These are phyloP conservation scores for Muscidifurax raptorellus DNA, from an alignment of 1,140 invertebrate species.

Conservation along the genomic window DNA sequence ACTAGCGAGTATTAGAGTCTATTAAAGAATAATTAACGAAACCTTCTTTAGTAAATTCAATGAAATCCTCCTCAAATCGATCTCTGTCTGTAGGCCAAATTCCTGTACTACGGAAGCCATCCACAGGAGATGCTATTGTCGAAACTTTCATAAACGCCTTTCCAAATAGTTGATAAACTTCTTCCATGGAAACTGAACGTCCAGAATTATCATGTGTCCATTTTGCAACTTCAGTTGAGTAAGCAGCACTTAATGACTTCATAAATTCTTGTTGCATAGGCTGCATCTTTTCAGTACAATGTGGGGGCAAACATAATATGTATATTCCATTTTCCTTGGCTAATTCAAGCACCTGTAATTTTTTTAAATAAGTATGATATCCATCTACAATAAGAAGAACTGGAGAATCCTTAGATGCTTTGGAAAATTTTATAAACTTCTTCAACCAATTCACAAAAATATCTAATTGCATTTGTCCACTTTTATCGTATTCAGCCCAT, in stretches of 20 bases:
- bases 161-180: slow-evolving; percentile 62
- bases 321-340: slow-evolving; percentile 64
- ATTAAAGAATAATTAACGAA: not conserved
- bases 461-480: slow-evolving; percentile 65
- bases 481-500: slow-evolving; percentile 58
- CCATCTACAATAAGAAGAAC: slow-evolving; percentile 69
- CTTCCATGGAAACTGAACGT: slow-evolving; percentile 57
- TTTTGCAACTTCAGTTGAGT: slow-evolving; percentile 60
- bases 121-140: slow-evolving; percentile 62
- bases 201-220: slow-evolving; percentile 62
- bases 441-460: slow-evolving; percentile 67
- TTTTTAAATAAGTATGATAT: slow-evolving; percentile 67
- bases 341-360: slow-evolving; percentile 65
- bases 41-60: not conserved
- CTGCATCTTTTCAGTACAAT: slow-evolving; percentile 69
- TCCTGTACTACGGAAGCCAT: slow-evolving; percentile 62
- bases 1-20: not conserved
- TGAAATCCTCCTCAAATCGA: slow-evolving; percentile 50
- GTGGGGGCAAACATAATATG: slow-evolving; percentile 68
- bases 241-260: slow-evolving; percentile 65
- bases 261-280: slow-evolving; percentile 69
- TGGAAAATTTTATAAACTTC: slow-evolving; percentile 59
- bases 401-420: slow-evolving; percentile 55
- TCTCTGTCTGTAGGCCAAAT: slow-evolving; percentile 61
- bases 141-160: slow-evolving; percentile 61